These are phyloP conservation scores for Prietella phreatophila DNA, from an alignment of 2,113 vertebrate species.

Conservation along the genomic window DNA sequence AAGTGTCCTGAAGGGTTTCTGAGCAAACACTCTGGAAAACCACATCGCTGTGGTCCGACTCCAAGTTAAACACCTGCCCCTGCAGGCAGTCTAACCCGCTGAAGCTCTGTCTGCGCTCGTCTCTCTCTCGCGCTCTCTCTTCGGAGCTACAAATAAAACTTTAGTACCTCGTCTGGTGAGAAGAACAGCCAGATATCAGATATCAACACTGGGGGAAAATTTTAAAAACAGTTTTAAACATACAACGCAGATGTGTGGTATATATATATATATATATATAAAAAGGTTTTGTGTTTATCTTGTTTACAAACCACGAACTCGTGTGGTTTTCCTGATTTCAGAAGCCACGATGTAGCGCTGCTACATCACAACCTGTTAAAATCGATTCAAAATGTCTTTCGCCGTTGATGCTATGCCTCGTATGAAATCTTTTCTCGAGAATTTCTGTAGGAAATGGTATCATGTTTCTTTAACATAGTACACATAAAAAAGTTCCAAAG, in stretches of 20 bases:
- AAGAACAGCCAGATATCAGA: neutral
- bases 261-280: no score
- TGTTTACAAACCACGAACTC: neutral
- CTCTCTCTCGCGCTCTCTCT: constrained; percentile 26
- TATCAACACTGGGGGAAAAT: neutral
- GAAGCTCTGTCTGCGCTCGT: neutral
- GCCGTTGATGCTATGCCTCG: neutral
- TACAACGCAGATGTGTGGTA: neutral
- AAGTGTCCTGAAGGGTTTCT: constrained; percentile 56
- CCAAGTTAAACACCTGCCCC: constrained; percentile 62
- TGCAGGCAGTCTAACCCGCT: constrained; percentile 45
- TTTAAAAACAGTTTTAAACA: neutral
- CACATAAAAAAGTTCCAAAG: neutral
- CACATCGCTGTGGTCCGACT: constrained; percentile 49
- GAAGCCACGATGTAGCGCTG: neutral
- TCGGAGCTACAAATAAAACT: neutral
- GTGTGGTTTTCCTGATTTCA: neutral
- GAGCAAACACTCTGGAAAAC: constrained; percentile 49
- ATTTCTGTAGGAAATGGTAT: neutral
- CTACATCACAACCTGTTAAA: neutral
- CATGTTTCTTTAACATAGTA: neutral
- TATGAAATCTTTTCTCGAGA: neutral
- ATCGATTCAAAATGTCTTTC: neutral
- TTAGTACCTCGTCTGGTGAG: constrained; percentile 8
- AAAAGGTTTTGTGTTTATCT: neutral